phyloP scores from a whole-genome alignment of 2,797 vertebrate species.

The Tiaroga cobitis region DNA sequence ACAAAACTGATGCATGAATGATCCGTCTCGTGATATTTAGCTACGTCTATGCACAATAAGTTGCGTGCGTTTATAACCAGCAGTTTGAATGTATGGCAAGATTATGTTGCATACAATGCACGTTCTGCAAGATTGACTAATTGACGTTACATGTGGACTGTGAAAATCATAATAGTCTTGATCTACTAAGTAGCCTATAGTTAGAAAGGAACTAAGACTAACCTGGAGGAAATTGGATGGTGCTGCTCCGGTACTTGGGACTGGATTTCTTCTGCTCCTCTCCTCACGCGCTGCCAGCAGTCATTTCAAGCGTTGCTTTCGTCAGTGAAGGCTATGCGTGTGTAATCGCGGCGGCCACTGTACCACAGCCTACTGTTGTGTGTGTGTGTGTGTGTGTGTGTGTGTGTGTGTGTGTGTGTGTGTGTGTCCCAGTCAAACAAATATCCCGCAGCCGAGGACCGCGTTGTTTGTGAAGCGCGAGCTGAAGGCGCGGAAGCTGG shows the following conservation, averaged over 20 bases:
- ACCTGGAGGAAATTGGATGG: constrained; percentile 65
- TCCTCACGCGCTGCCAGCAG: constrained; percentile 72
- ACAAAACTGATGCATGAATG: constrained; percentile 27
- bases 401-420: too few relatives aligned
- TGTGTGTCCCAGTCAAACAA: background rate
- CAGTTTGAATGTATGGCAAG: background rate
- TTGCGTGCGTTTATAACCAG: background rate
- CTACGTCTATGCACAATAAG: background rate
- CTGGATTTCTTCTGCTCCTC: constrained; percentile 62
- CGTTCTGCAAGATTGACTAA: background rate
- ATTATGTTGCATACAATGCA: background rate
- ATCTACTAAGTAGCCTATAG: background rate
- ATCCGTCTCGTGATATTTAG: background rate
- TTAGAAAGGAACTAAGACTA: constrained; percentile 47
- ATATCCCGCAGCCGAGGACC: constrained; percentile 4
- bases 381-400: too few relatives aligned
- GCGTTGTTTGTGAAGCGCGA: constrained; percentile 8
- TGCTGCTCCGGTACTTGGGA: constrained; percentile 63
- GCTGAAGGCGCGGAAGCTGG: constrained; percentile 49
- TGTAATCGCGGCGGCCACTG: constrained; percentile 41
- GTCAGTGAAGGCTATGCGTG: constrained; percentile 59
- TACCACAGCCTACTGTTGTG: background rate
- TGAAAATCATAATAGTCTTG: background rate
- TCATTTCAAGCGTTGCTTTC: constrained; percentile 74
- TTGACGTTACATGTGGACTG: too few relatives aligned